A percentile compares a stretch with the other conserved stretches of the same genome.
Conservation (phyloP, 1,140 invertebrate species). For the Odontomachus brunneus region DNA sequence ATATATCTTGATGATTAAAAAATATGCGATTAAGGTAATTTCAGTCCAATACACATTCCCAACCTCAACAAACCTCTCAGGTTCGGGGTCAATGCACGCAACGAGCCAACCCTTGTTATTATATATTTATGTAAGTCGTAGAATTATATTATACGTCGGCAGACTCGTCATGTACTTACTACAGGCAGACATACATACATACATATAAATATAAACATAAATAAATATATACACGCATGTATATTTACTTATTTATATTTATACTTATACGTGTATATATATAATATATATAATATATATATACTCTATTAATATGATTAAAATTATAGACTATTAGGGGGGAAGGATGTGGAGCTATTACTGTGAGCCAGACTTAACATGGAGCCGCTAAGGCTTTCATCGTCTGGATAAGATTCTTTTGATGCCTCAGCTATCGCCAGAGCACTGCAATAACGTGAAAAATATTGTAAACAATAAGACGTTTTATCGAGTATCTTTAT, state of each 20-base stretch:
- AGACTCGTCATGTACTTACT: constrained; percentile 78
- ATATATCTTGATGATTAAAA: constrained; percentile 72
- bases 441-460: constrained; percentile 88
- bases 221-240: constrained; percentile 54
- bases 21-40: constrained; percentile 72
- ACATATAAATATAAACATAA: constrained; percentile 49
- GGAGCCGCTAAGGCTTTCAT: constrained; percentile 95
- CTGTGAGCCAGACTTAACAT: constrained; percentile 97
- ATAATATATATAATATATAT: constrained; percentile 79
- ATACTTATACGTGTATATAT: constrained; percentile 78
- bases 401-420: constrained; percentile 93
- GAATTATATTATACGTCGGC: constrained; percentile 69
- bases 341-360: constrained; percentile 96
- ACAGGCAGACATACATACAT: constrained; percentile 79
- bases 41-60: constrained; percentile 77
- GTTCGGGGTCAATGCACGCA: constrained; percentile 62
- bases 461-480: constrained; percentile 61
- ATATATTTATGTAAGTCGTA: constrained; percentile 65
- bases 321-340: constrained; percentile 92
- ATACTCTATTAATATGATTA: constrained; percentile 81
- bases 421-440: constrained; percentile 95
- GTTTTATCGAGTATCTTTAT: neutral
- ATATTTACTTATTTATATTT: constrained; percentile 77
- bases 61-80: constrained; percentile 67
- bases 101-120: constrained; percentile 67